Evolutionary conservation across 2,113 vertebrate genomes (phyloP).

Genomic region (human): GRCh38 chr11:19803501-19804000

Average conservation of each 20-base stretch:
- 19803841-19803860: not conserved
- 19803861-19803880: not conserved
- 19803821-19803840: not conserved
- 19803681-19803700: not conserved
- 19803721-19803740: not conserved
- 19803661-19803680: not conserved
- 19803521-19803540: not conserved
- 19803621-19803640: not conserved
- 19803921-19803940: not conserved
- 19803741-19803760: not conserved
- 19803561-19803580: not conserved
- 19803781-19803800: slow-evolving; percentile 45
- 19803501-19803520: not conserved
- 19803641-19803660: not conserved
- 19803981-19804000: not conserved
- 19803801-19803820: not conserved
- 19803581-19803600: not conserved
- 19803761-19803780: not conserved
- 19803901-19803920: not conserved
- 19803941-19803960: not conserved
- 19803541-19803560: not conserved
- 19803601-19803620: not conserved
- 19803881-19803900: slow-evolving; percentile 31
- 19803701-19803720: not conserved
- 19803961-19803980: not conserved